Evolutionary conservation across 2,113 vertebrate genomes (phyloP).

Genomic region (Petaurus breviceps): DNA sequence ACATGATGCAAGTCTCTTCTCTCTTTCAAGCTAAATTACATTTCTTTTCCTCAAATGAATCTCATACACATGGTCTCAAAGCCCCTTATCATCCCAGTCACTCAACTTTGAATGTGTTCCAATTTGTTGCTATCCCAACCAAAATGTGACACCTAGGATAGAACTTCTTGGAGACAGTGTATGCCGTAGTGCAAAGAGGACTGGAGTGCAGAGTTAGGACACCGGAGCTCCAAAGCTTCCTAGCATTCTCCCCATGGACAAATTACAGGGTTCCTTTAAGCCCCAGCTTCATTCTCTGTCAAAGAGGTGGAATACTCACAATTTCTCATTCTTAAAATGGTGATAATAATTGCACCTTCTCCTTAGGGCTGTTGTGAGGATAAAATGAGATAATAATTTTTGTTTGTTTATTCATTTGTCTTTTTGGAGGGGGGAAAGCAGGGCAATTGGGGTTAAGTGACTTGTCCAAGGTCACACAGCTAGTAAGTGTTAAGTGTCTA

Average conservation of each 20-base stretch:
- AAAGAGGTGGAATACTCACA: not conserved
- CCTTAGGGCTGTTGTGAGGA: not conserved
- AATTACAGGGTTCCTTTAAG: not conserved
- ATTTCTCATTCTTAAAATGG: not conserved
- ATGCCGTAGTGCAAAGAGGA: not conserved
- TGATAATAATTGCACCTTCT: not conserved
- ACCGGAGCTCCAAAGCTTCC: not conserved
- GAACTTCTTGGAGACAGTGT: not conserved
- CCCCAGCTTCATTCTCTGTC: not conserved
- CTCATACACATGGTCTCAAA: not conserved
- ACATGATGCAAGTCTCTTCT: not conserved
- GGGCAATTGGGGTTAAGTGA: no score
- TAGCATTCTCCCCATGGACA: not conserved
- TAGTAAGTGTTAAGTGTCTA: no score
- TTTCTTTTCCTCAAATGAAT: not conserved
- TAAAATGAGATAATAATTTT: not conserved
- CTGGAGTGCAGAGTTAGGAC: not conserved
- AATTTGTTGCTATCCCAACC: not conserved
- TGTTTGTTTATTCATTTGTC: no score
- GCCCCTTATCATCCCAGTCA: not conserved
- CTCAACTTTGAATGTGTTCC: not conserved
- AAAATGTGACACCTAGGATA: not conserved
- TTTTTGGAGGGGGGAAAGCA: no score
- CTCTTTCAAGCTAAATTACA: not conserved
- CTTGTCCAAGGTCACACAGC: no score